Evolutionary conservation across 2,113 vertebrate species (phyloP).

Genomic region (Silurus glanis): DNA sequence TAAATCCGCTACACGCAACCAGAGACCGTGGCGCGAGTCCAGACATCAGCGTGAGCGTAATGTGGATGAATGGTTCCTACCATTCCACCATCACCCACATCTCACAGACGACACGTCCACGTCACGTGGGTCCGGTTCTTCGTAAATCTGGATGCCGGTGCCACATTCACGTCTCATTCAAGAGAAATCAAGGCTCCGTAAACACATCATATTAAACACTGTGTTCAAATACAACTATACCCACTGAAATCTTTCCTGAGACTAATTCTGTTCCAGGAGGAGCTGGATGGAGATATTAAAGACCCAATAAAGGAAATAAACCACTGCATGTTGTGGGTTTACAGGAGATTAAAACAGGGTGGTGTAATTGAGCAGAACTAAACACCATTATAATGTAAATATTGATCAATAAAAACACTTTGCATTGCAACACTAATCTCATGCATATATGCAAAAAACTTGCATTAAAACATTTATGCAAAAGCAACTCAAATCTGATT

Average conservation of each 20-base stretch:
- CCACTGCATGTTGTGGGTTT: not conserved
- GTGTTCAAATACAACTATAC: not conserved
- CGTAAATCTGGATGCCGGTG: not conserved
- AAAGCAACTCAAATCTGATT: not conserved
- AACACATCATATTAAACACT: not conserved
- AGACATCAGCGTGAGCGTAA: not conserved
- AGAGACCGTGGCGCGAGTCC: not conserved
- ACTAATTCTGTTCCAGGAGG: not conserved
- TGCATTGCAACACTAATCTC: no score
- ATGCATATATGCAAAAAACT: no score
- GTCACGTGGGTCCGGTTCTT: not conserved
- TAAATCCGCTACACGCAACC: constrained; percentile 59
- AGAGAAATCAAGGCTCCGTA: not conserved
- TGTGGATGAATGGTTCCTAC: not conserved
- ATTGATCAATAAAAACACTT: no score
- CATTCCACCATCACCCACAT: not conserved
- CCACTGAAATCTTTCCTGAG: not conserved
- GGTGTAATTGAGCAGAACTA: not conserved
- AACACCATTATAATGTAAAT: no score
- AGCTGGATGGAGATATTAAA: not conserved
- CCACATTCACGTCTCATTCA: not conserved
- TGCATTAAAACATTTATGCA: no score
- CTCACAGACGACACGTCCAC: not conserved
- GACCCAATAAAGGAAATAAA: not conserved
- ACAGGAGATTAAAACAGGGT: not conserved